phyloP scores from a whole-genome alignment of 2,888 invertebrate species.

The Napeogenes sylphis region DNA sequence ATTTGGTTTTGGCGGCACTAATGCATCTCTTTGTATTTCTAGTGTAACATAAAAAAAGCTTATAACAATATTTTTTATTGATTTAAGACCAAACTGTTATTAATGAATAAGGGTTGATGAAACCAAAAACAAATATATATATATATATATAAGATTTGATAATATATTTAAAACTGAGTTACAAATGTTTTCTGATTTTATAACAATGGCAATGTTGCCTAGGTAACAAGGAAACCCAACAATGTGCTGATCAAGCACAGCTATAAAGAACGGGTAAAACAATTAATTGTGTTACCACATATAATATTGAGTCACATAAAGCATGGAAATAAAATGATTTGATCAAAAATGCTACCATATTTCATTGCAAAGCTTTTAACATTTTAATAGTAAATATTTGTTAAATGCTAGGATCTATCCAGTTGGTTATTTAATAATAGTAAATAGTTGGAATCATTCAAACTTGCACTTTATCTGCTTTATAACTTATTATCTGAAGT shows the following conservation, averaged over 20 bases:
- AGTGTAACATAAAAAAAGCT: conserved; percentile 19
- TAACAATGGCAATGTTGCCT: conserved; percentile 64
- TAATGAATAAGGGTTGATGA: conserved; percentile 9
- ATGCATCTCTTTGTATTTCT: conserved; percentile 89
- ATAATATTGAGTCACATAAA: conserved; percentile 67
- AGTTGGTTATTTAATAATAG: conserved; percentile 47
- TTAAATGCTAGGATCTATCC: conserved; percentile 72
- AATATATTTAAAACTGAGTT: conserved; percentile 76
- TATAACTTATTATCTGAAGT: conserved; percentile 28
- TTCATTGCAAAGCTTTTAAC: conserved; percentile 71
- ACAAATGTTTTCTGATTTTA: conserved; percentile 69
- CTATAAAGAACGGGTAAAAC: conserved; percentile 58
- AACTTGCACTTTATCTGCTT: conserved; percentile 56
- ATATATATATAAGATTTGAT: conserved; percentile 55
- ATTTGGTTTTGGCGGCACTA: conserved; percentile 99
- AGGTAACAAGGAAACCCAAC: conserved; percentile 50
- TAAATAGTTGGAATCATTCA: conserved; percentile 54
- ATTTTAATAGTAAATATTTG: conserved; percentile 68
- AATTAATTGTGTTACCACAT: conserved; percentile 61
- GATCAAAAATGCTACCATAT: conserved; percentile 73
- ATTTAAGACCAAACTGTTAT: background rate
- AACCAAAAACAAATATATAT: conserved; percentile 22
- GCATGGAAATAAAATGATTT: conserved; percentile 70
- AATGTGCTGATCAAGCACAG: conserved; percentile 53
- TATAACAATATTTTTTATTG: background rate